Conservation (phyloP, 1,140 invertebrate genomes). For the Vollenhovia emeryi region DNA sequence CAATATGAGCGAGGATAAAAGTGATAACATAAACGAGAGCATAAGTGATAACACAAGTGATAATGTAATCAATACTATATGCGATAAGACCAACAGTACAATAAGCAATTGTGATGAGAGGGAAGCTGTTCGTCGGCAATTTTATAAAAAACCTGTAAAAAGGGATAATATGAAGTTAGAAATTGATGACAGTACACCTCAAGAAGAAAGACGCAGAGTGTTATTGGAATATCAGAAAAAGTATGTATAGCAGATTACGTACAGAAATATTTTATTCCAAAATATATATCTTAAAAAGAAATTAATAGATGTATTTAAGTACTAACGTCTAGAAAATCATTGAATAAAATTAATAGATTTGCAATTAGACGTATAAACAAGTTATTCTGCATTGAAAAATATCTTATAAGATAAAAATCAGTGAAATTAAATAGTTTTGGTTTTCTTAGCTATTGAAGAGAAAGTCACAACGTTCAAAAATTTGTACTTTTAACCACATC, state of each 20-base stretch:
- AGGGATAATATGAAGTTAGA: constrained; percentile 80
- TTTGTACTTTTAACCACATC: not conserved
- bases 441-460: not conserved
- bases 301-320: not conserved
- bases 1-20: not conserved
- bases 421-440: not conserved
- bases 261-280: not conserved
- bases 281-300: not conserved
- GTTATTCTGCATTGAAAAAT: not conserved
- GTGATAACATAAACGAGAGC: constrained; percentile 11
- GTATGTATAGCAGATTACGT: constrained; percentile 65
- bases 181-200: constrained; percentile 75
- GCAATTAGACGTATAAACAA: not conserved
- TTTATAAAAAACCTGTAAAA: constrained; percentile 82
- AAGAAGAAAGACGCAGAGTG: constrained; percentile 79
- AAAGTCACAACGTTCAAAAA: not conserved
- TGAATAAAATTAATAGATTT: not conserved
- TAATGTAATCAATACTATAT: no score
- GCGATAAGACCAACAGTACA: not conserved
- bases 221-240: constrained; percentile 79
- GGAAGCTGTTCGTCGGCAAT: constrained; percentile 55
- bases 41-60: constrained; percentile 30
- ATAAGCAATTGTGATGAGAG: constrained; percentile 7
- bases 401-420: not conserved
- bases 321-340: not conserved